A percentile compares a stretch with the other conserved stretches of the same genome.
These are phyloP conservation scores for Acholoe squamosa DNA, from an alignment of 2,888 invertebrate species.

Conservation along the genomic window DNA sequence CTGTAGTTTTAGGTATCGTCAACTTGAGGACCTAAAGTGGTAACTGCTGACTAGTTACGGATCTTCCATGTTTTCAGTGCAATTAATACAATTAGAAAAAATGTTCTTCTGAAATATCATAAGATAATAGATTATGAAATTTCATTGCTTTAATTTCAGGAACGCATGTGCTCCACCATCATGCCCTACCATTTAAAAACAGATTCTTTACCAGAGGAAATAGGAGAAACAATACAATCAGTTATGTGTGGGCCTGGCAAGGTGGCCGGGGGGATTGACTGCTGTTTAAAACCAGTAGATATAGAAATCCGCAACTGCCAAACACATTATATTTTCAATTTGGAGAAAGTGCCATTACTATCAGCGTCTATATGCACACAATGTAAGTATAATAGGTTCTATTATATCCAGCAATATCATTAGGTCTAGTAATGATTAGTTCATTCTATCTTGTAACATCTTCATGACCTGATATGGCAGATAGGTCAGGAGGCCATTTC, in stretches of 20 bases:
- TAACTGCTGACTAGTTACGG: too few species aligned
- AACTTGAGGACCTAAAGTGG: too few species aligned
- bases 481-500: too few species aligned
- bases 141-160: constrained; percentile 8
- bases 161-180: not conserved
- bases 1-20: too few species aligned
- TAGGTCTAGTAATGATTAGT: too few species aligned
- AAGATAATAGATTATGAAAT: too few species aligned
- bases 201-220: not conserved
- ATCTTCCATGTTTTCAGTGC: too few species aligned
- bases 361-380: constrained; percentile 28
- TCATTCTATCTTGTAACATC: too few species aligned
- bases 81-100: too few species aligned
- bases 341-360: not conserved
- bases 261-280: constrained; percentile 18
- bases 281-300: not conserved
- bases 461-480: too few species aligned
- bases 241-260: constrained; percentile 22
- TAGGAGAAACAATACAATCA: not conserved
- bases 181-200: constrained; percentile 27
- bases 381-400: constrained; percentile 42
- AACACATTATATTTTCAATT: not conserved
- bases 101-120: too few species aligned
- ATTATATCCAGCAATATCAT: too few species aligned
- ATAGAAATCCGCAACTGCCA: constrained; percentile 8